Percentiles rank a stretch among this genome's conserved stretches.
phyloP scores from a whole-genome alignment of 2,797 vertebrate species.

The Acomys russatus region DNA sequence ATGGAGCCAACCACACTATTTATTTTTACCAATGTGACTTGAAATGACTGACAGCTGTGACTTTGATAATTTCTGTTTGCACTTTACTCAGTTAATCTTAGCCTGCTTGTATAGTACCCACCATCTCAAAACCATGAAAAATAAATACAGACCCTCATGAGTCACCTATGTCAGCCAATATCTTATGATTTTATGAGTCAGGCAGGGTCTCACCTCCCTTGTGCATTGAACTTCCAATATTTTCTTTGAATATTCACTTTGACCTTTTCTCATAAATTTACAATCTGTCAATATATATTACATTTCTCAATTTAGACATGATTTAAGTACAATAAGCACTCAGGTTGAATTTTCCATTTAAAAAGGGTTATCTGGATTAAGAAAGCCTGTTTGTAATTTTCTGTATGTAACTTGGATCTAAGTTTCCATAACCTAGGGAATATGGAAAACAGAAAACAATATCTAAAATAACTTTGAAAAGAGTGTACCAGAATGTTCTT shows the following conservation, averaged over 20 bases:
- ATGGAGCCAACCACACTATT: neutral
- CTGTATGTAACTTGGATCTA: constrained; percentile 12
- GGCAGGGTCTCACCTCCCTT: neutral
- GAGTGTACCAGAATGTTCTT: neutral
- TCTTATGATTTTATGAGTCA: neutral
- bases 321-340: neutral
- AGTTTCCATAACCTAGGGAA: neutral
- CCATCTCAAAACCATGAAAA: neutral
- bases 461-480: neutral
- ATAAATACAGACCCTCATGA: neutral
- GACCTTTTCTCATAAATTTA: neutral
- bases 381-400: neutral
- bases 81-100: neutral
- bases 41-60: neutral
- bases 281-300: neutral
- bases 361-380: neutral
- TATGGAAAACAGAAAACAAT: neutral
- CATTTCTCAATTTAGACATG: neutral
- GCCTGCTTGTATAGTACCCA: neutral
- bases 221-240: neutral
- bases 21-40: neutral
- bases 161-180: neutral
- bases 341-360: neutral
- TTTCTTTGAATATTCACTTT: neutral
- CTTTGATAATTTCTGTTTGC: neutral